A percentile compares a stretch with the other conserved stretches of the same genome.
Evolutionary conservation across 2,888 invertebrate species (phyloP).

Genomic region (Cephus runcator): DNA sequence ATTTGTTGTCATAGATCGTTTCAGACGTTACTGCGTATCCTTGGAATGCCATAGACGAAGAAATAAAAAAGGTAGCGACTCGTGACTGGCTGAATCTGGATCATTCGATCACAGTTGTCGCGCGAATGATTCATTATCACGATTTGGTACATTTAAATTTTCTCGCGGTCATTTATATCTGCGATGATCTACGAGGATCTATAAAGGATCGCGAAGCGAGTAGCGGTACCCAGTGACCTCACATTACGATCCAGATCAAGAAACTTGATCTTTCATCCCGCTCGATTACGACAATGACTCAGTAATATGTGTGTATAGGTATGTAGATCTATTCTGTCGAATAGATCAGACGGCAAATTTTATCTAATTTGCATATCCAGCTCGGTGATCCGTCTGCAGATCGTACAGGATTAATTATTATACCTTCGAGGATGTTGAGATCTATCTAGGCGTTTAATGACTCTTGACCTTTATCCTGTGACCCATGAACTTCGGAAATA

Average conservation of each 20-base stretch:
- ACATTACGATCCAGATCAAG: background rate
- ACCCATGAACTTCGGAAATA: background rate
- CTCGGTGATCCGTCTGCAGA: background rate
- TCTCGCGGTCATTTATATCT: background rate
- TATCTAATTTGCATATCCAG: background rate
- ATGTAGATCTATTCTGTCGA: background rate
- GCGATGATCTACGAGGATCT: background rate
- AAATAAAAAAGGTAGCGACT: background rate
- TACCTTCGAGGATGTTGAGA: background rate
- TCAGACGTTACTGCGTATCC: background rate
- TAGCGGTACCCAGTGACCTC: constrained; percentile 12
- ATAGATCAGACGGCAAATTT: background rate
- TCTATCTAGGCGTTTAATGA: background rate
- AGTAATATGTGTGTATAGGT: background rate
- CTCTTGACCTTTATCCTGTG: background rate
- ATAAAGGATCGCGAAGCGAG: constrained; percentile 12
- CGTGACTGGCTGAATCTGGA: background rate
- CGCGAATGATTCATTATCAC: background rate
- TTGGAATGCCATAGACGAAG: background rate
- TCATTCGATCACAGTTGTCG: background rate
- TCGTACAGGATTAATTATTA: background rate
- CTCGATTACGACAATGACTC: background rate
- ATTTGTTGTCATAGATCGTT: background rate
- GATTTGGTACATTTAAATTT: background rate
- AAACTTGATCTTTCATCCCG: background rate